Evolutionary conservation across 1,140 invertebrate species (phyloP).

Genomic region (Lasioglossum baleicum): DNA sequence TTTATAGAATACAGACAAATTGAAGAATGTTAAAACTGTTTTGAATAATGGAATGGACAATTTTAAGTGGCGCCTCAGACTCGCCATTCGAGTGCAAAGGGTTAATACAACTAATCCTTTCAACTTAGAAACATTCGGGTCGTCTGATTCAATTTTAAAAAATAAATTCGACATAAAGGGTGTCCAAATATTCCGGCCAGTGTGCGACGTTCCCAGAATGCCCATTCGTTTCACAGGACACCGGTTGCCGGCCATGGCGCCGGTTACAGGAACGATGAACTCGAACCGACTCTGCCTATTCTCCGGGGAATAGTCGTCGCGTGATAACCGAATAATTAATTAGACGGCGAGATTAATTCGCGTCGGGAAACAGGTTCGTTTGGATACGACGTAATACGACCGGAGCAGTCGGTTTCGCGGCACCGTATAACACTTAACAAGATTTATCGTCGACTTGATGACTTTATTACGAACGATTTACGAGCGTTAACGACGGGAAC

Average conservation of each 20-base stretch:
- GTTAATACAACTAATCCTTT: no score
- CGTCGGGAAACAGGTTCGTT: conserved; percentile 49
- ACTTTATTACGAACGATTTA: conserved; percentile 61
- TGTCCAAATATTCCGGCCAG: no score
- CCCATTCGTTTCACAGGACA: no score
- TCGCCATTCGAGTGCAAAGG: no score
- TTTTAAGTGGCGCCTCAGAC: no score
- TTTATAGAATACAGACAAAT: no score
- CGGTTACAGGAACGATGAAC: conserved; percentile 59
- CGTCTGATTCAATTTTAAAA: no score
- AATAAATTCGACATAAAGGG: no score
- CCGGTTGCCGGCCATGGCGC: conserved; percentile 1
- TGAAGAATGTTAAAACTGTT: no score
- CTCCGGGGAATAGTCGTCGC: conserved; percentile 61
- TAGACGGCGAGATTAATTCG: conserved; percentile 69
- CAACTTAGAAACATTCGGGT: no score
- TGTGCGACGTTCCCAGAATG: background rate
- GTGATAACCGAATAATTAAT: conserved; percentile 75
- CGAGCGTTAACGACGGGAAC: conserved; percentile 39
- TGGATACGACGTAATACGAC: conserved; percentile 51
- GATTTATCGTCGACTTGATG: conserved; percentile 64
- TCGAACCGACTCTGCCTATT: conserved; percentile 55
- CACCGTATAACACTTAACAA: conserved; percentile 32
- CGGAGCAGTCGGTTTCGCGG: conserved; percentile 31
- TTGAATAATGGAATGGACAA: no score